Evolutionary conservation across 2,888 invertebrate genomes (phyloP).

Genomic region (Rutpela maculata): DNA sequence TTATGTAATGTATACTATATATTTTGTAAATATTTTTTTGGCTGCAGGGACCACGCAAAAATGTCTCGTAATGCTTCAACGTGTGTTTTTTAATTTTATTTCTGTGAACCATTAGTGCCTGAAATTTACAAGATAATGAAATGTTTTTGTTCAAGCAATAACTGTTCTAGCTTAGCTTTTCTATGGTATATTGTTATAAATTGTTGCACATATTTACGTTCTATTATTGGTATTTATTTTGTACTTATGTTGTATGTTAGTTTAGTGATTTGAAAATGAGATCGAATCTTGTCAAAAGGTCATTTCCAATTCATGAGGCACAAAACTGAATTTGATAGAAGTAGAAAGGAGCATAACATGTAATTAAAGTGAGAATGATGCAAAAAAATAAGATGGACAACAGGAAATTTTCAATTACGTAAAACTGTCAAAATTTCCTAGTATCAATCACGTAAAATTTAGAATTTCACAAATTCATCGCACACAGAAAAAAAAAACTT

Average conservation of each 20-base stretch:
- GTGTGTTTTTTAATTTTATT: slow-evolving; percentile 48
- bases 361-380: neutral
- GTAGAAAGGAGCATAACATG: slow-evolving; percentile 3
- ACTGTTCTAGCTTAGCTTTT: slow-evolving; percentile 56
- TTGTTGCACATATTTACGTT: slow-evolving; percentile 52
- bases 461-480: too few relatives aligned
- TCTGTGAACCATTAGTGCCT: slow-evolving; percentile 62
- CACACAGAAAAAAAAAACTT: too few relatives aligned
- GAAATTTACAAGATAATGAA: slow-evolving; percentile 40
- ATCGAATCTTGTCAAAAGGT: neutral
- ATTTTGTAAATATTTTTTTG: slow-evolving; percentile 46
- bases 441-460: too few relatives aligned
- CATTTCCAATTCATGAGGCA: neutral
- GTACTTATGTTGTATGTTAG: slow-evolving; percentile 30
- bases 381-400: too few relatives aligned
- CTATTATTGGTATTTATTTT: slow-evolving; percentile 28
- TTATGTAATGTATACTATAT: slow-evolving; percentile 40
- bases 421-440: too few relatives aligned
- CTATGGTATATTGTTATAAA: slow-evolving; percentile 51
- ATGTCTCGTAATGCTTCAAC: slow-evolving; percentile 45
- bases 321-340: neutral
- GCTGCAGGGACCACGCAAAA: slow-evolving; percentile 52
- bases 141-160: slow-evolving; percentile 50
- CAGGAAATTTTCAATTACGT: too few relatives aligned
- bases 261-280: slow-evolving; percentile 13